These are phyloP conservation scores for Deroptyus accipitrinus DNA, from an alignment of 2,113 vertebrate genomes.

Conservation along the genomic window DNA sequence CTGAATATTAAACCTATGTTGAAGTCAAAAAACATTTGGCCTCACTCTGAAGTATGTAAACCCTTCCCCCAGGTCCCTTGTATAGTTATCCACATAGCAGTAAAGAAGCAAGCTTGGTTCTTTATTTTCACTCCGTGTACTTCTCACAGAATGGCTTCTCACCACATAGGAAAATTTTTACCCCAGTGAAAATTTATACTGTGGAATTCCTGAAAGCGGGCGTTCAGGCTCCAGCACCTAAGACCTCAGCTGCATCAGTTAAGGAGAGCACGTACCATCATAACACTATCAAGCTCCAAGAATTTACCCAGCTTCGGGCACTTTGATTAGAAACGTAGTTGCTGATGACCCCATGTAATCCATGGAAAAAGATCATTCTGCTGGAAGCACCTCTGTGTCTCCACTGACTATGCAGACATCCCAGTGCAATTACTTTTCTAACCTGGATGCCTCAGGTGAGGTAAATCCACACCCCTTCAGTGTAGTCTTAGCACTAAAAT, in stretches of 20 bases:
- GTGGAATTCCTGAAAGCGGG: neutral
- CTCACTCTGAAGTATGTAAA: neutral
- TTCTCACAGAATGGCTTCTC: neutral
- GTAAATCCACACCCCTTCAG: neutral
- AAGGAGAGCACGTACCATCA: neutral
- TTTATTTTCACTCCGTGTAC: neutral
- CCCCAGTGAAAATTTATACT: neutral
- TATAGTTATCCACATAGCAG: neutral
- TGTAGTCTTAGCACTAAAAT: neutral
- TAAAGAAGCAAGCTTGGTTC: neutral
- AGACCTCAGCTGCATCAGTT: neutral
- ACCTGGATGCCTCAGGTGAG: neutral
- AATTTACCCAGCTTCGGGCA: neutral
- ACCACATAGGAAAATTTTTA: neutral
- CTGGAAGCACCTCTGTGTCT: neutral
- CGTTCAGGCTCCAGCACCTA: neutral
- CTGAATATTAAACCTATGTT: neutral
- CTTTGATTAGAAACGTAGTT: neutral
- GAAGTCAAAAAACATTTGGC: neutral
- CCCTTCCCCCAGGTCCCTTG: neutral
- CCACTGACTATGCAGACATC: neutral
- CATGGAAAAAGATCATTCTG: neutral
- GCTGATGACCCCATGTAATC: neutral
- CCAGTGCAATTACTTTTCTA: neutral
- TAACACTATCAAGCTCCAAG: fast-evolving